Percentiles rank a stretch among this genome's conserved stretches.
Evolutionary conservation across 2,888 invertebrate species (phyloP).

Genomic region (Sarcophaga rosellei): DNA sequence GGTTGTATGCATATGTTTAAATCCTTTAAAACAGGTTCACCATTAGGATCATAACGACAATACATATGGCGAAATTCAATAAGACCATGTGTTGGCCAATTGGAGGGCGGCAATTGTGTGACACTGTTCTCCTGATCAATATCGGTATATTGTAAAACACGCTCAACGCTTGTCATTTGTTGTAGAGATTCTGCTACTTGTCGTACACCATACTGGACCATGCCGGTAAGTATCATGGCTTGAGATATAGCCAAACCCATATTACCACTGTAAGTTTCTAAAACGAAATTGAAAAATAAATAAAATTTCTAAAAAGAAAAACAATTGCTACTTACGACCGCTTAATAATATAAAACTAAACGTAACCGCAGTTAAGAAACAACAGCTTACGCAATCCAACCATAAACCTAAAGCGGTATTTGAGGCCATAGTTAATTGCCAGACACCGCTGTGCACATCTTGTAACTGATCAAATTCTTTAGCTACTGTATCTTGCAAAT

Average conservation of each 20-base stretch:
- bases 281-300: slow-evolving; percentile 19
- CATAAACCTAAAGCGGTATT: slow-evolving; percentile 87
- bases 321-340: slow-evolving; percentile 82
- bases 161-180: slow-evolving; percentile 89
- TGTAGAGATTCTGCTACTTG: slow-evolving; percentile 87
- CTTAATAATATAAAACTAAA: slow-evolving; percentile 85
- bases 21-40: slow-evolving; percentile 87
- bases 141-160: slow-evolving; percentile 87
- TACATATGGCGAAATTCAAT: slow-evolving; percentile 83
- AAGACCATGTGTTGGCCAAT: slow-evolving; percentile 87
- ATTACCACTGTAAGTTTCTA: slow-evolving; percentile 85
- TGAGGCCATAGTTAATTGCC: slow-evolving; percentile 79
- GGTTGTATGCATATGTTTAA: slow-evolving; percentile 86
- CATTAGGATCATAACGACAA: slow-evolving; percentile 84
- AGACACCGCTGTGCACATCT: slow-evolving; percentile 82
- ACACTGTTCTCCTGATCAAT: slow-evolving; percentile 83
- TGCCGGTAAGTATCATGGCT: slow-evolving; percentile 86
- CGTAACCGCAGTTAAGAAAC: slow-evolving; percentile 86
- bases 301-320: background rate
- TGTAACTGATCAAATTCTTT: slow-evolving; percentile 89
- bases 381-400: slow-evolving; percentile 87
- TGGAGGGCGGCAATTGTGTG: slow-evolving; percentile 82
- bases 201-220: slow-evolving; percentile 87
- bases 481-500: slow-evolving; percentile 87
- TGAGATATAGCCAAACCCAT: slow-evolving; percentile 87